Conservation (phyloP, 2,113 vertebrate genomes). For the Oryzias woworae region DNA sequence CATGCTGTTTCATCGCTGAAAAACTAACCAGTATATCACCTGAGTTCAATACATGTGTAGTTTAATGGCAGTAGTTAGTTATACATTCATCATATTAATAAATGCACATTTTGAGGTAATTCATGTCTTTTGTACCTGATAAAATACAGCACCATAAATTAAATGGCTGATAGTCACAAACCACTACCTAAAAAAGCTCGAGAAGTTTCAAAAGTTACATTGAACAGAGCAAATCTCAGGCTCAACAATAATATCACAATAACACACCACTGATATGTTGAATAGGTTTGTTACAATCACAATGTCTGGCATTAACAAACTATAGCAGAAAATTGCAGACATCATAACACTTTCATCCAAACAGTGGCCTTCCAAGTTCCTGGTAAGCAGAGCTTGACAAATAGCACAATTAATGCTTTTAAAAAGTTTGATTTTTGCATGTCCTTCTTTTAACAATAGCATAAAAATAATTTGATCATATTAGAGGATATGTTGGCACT, state of each 20-base stretch:
- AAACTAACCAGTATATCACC: constrained; percentile 50
- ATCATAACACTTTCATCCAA: constrained; percentile 24
- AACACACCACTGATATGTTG: constrained; percentile 39
- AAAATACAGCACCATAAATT: constrained; percentile 36
- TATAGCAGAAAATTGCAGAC: background rate
- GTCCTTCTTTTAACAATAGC: constrained; percentile 1
- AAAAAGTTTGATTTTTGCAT: background rate
- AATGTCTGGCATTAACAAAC: constrained; percentile 16
- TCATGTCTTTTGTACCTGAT: constrained; percentile 40
- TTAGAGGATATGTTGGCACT: constrained; percentile 5
- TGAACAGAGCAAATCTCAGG: constrained; percentile 55
- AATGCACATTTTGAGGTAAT: constrained; percentile 53
- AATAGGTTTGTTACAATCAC: constrained; percentile 36
- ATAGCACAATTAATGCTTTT: background rate
- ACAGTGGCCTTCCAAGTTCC: constrained; percentile 8
- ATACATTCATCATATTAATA: constrained; percentile 71
- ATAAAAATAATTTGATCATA: constrained; percentile 7
- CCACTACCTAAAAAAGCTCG: constrained; percentile 20
- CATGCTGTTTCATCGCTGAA: constrained; percentile 66
- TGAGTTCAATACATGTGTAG: constrained; percentile 53
- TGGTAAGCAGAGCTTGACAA: constrained; percentile 9
- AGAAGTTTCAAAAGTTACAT: constrained; percentile 55
- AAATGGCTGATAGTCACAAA: constrained; percentile 52
- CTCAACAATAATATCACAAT: constrained; percentile 51
- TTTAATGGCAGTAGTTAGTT: constrained; percentile 64